These are phyloP conservation scores for Strigops habroptila DNA, from an alignment of 2,113 vertebrate genomes.

Conservation along the genomic window DNA sequence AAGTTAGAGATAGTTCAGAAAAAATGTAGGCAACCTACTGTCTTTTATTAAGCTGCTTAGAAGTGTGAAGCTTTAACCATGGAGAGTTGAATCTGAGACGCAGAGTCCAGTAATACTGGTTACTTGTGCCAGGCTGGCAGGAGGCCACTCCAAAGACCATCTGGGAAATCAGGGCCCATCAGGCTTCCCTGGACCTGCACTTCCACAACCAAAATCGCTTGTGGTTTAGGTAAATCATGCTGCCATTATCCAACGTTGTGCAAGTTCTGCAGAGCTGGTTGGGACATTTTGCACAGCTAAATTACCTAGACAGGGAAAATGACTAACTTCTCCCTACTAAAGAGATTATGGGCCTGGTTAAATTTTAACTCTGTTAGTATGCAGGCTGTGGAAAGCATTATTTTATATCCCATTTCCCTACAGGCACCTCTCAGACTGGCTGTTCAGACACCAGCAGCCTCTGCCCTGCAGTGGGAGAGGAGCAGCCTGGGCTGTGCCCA, in stretches of 20 bases:
- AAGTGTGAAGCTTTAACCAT: background rate
- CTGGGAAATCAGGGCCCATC: background rate
- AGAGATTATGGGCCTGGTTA: background rate
- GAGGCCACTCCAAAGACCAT: background rate
- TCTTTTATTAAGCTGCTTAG: background rate
- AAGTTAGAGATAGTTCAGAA: background rate
- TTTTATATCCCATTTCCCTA: background rate
- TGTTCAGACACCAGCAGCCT: background rate
- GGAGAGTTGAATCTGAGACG: background rate
- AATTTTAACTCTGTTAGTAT: background rate
- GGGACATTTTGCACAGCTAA: background rate
- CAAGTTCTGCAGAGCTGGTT: background rate
- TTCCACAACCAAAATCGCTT: background rate
- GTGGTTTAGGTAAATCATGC: background rate
- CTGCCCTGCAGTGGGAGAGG: background rate
- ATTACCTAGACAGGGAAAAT: background rate
- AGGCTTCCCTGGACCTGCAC: background rate
- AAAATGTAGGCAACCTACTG: background rate
- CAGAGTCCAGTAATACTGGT: background rate
- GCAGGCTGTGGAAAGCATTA: background rate
- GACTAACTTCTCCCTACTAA: background rate
- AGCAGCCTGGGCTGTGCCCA: background rate
- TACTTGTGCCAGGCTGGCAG: background rate
- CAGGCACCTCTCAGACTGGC: background rate
- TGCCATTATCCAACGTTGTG: background rate